Evolutionary conservation across 2,113 vertebrate species (phyloP).

Genomic region (Oplegnathus fasciatus): DNA sequence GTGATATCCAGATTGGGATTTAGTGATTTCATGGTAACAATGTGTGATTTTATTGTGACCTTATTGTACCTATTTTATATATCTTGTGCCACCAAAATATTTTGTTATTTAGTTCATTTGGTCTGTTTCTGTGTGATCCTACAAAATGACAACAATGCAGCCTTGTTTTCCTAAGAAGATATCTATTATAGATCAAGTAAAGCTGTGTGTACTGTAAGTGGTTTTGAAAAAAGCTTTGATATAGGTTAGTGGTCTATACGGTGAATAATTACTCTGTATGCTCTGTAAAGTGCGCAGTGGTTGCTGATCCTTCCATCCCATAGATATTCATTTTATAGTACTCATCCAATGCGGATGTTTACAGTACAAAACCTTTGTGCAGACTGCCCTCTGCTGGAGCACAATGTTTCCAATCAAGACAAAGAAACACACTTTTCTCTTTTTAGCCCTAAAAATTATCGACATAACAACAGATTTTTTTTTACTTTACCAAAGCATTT

Average conservation of each 20-base stretch:
- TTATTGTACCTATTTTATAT: neutral
- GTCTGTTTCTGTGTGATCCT: neutral
- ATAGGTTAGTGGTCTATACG: neutral
- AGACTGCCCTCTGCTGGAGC: slow-evolving; percentile 80
- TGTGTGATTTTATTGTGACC: neutral
- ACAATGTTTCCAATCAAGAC: neutral
- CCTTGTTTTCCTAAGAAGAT: neutral
- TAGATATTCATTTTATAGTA: neutral
- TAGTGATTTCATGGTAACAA: neutral
- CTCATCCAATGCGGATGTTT: slow-evolving; percentile 15
- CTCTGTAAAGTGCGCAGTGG: neutral
- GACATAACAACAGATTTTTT: neutral
- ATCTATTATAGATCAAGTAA: neutral
- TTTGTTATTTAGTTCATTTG: too few species aligned
- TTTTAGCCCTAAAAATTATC: neutral
- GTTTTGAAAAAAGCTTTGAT: neutral
- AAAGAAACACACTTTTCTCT: neutral
- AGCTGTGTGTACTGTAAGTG: neutral
- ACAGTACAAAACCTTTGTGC: slow-evolving; percentile 45
- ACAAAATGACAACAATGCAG: neutral
- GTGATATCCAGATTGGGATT: neutral
- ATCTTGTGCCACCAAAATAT: neutral
- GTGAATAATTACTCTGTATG: slow-evolving; percentile 6
- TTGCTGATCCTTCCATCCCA: neutral
- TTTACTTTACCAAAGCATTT: neutral